Conservation (phyloP, 2,113 vertebrate genomes). For the Nansenia antarctica region DNA sequence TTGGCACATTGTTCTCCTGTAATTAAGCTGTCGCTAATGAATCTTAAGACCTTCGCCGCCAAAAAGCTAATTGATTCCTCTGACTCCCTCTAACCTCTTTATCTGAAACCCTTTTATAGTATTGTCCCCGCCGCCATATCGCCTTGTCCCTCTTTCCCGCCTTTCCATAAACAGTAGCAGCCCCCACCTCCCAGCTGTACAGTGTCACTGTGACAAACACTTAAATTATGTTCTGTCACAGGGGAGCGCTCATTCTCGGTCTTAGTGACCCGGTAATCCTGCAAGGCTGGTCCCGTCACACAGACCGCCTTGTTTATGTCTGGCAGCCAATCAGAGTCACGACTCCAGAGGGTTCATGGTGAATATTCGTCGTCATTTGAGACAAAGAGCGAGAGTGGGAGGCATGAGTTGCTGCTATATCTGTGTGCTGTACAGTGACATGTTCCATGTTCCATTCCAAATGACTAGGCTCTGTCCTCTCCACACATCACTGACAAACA, state of each 20-base stretch:
- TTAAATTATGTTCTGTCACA: conserved; percentile 27
- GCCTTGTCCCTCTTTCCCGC: not conserved
- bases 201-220: conserved; percentile 30
- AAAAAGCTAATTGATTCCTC: conserved; percentile 67
- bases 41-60: conserved; percentile 62
- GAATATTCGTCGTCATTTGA: conserved; percentile 32
- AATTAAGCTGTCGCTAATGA: conserved; percentile 72
- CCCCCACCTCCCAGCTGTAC: not conserved
- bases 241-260: conserved; percentile 29
- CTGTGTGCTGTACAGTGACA: conserved; percentile 6
- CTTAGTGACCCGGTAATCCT: conserved; percentile 59
- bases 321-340: conserved; percentile 31
- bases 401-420: conserved; percentile 8
- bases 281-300: conserved; percentile 31
- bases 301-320: conserved; percentile 32
- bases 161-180: conserved; percentile 49
- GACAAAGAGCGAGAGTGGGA: conserved; percentile 21
- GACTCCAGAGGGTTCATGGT: conserved; percentile 55
- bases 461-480: not conserved
- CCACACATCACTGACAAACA: not conserved
- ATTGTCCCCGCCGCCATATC: not conserved
- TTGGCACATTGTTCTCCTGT: conserved; percentile 62
- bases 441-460: too few species aligned
- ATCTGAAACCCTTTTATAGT: conserved; percentile 49
- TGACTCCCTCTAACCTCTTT: conserved; percentile 59